These are phyloP conservation scores for Argopecten irradians DNA, from an alignment of 1,140 invertebrate genomes.

Conservation along the genomic window DNA sequence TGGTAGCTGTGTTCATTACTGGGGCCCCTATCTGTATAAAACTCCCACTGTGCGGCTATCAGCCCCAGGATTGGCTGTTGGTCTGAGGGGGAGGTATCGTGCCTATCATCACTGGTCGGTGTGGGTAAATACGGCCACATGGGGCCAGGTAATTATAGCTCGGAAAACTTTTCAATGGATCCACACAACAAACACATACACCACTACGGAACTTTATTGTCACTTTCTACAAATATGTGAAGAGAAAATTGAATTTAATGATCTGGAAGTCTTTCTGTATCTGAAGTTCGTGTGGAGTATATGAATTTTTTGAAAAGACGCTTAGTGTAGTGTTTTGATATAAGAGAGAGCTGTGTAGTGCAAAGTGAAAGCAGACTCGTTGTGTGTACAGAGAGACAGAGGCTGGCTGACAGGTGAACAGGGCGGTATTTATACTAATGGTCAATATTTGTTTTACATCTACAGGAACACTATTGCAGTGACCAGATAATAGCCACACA, in stretches of 20 bases:
- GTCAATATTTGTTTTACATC: conserved; percentile 23
- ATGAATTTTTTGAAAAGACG: background rate
- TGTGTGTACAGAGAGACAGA: background rate
- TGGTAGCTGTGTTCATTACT: background rate
- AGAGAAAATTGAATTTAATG: conserved; percentile 23
- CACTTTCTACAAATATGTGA: conserved; percentile 16
- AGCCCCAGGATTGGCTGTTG: background rate
- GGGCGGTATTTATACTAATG: background rate
- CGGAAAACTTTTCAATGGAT: background rate
- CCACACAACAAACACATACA: background rate
- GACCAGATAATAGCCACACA: background rate
- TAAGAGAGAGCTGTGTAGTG: background rate
- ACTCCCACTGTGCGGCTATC: background rate
- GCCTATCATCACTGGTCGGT: background rate
- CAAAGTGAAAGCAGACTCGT: background rate
- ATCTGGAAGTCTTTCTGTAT: background rate
- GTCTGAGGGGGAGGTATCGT: background rate
- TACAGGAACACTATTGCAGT: background rate
- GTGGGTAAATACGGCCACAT: background rate
- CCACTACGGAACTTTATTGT: background rate
- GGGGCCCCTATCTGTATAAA: background rate
- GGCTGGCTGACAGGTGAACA: background rate
- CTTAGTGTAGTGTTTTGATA: background rate
- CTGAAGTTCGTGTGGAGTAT: background rate
- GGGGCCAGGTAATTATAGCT: background rate